Base-by-base conservation (phyloP, 2,113 vertebrate genomes). In the Mixornis gularis region DNA sequence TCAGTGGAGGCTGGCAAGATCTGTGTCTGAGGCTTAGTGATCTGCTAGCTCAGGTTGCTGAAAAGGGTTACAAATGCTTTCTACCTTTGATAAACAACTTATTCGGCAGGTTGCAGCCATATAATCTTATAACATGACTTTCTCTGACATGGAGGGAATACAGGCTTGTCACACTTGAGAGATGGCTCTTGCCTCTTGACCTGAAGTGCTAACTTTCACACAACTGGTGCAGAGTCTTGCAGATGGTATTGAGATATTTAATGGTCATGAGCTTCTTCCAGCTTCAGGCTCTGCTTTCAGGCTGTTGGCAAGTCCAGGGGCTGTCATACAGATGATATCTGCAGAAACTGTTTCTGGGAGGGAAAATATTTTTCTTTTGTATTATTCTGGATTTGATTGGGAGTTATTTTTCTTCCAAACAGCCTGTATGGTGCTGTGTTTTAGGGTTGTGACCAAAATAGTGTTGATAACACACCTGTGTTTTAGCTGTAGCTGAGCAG, bases 11-110 rank as follows among this genome's bases (percentile, higher is more conserved):
- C 32, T 73, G 62, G 59, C 64, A 59, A 83, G 72, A 73, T 32
- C 72, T 53, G 63, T 68, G 53, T 87, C 55, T 80, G 55, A 73
- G 24, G 26, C 83, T 93, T 32, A 41, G 49, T 70, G 72, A 17
- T 90, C 55, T 83, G 22, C 51, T 93, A 78, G n/a, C 48, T 94
- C 77, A 70, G 60, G 36, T 93, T 93, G 81, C 88, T 66, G 44
- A 51, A 83, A 25, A 64, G 12, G 32, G 21, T 76, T 94, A 40
- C 34, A 63, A 4, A 84, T 92, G n/a, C 52, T 71, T 86, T 89
- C n/a, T 92, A 44, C 27, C 77, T 86, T 59, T 92, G 77, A 83
- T 90, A 84, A 93, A 78, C 38, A 7, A 44, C 56, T 86, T 78
- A 26, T 86, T 90, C 34, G 78, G 32, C 76, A 85, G 63, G 51